Evolutionary conservation across 2,797 vertebrate species (phyloP).

Genomic region (Microhierax caerulescens): DNA sequence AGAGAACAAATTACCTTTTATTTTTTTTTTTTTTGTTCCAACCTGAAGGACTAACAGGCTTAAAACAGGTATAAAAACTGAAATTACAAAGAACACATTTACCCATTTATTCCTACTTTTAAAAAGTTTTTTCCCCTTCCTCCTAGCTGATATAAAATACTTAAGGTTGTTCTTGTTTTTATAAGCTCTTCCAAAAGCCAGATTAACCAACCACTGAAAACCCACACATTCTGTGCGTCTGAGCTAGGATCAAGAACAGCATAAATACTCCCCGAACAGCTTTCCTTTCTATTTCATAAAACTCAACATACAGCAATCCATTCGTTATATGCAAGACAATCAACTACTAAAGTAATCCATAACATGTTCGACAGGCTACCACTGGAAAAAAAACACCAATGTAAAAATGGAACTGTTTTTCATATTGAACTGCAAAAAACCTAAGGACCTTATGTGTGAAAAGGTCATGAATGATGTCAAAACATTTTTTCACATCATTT

Average conservation of each 20-base stretch:
- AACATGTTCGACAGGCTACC: background rate
- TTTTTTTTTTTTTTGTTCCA: background rate
- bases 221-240: background rate
- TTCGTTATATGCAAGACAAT: background rate
- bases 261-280: background rate
- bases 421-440: background rate
- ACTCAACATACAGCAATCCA: background rate
- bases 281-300: background rate
- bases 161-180: background rate
- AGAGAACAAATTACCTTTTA: background rate
- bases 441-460: background rate
- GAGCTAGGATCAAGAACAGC: background rate
- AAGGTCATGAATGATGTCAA: background rate
- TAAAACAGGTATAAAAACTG: background rate
- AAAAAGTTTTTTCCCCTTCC: background rate
- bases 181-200: background rate
- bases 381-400: accelerated
- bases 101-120: background rate
- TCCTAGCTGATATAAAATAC: background rate
- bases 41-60: background rate
- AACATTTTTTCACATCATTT: background rate
- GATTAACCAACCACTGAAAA: background rate
- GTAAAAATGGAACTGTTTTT: background rate
- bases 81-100: background rate
- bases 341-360: background rate